Base-by-base conservation (phyloP, 1,140 invertebrate species). In the Neodiprion lecontei region DNA sequence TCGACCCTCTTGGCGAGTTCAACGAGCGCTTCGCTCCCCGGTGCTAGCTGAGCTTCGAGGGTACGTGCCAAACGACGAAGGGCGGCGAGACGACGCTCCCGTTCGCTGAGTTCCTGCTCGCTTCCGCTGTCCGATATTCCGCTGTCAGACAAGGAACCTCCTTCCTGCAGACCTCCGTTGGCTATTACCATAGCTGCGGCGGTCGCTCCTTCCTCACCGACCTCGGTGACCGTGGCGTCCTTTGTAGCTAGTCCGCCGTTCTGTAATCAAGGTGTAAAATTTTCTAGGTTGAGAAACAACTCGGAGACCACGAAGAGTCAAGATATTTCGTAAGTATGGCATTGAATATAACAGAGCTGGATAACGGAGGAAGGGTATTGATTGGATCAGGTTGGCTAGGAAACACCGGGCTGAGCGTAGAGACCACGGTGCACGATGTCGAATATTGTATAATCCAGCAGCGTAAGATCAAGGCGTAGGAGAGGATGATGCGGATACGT, bases 71-170 rank as follows among this genome's bases (percentile, higher is more conserved):
- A 83, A 66, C 91, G 88, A 66, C 92, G 89, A 1, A 96, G 89
- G 7, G 90, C 90, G 0, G 91, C 90, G 61, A 96, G 84, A 10
- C 94, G 90, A 53, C 92, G 89, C 81, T 96, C 94, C 47, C 94
- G 90, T 84, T 95, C 92, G 66, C 91, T 92, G 28, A 94, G 79
- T 70, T 94, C 93, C 72, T 93, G 92, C 73, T 95, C 93, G 23
- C 93, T 95, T 47, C 93, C 93, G 77, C 93, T 93, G 82, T 94
- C 94, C 0, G 93, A 95, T 70, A 95, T 94, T 28, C 94, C 93
- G 50, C 92, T 93, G 83, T 95, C 94, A 10, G 93, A 94, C 10
- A 93, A 86, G 0, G 92, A 94, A 9, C 92, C 92, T 79, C 91
- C 92, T 11, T 88, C 87, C 73, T 87, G 80, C 67, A 83, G 72